Evolutionary conservation across 2,797 vertebrate species (phyloP).

Genomic region (Silurus lanzhouensis): DNA sequence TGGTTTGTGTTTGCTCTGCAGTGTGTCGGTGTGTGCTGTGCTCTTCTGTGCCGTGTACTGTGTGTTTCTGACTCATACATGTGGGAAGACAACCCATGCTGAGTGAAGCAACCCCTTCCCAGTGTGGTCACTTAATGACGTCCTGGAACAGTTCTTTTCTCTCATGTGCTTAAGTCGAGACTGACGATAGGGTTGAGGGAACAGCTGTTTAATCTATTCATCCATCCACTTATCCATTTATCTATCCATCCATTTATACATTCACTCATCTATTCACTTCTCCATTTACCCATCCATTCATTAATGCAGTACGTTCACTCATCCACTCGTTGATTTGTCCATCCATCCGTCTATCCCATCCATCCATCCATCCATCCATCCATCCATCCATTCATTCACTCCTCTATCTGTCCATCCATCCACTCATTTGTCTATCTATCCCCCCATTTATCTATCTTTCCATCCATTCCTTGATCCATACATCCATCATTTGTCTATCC

Average conservation of each 20-base stretch:
- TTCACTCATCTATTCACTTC: not conserved
- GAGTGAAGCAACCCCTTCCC: not conserved
- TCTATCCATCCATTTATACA: not conserved
- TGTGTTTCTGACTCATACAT: constrained; percentile 26
- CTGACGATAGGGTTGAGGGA: not conserved
- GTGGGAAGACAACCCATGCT: not conserved
- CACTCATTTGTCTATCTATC: too few species aligned
- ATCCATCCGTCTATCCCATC: not conserved
- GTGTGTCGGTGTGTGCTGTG: constrained; percentile 39
- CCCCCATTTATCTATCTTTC: too few species aligned
- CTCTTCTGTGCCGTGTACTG: constrained; percentile 13
- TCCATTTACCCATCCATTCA: not conserved
- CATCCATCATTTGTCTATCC: too few species aligned
- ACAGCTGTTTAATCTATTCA: not conserved
- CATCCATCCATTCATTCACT: too few species aligned
- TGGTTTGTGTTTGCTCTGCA: not conserved
- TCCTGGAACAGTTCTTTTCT: constrained; percentile 1
- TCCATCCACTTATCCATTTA: not conserved
- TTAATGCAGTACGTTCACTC: not conserved
- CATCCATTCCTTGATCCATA: too few species aligned
- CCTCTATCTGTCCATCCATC: too few species aligned
- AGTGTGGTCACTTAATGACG: constrained; percentile 28
- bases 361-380: too few species aligned
- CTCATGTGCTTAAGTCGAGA: constrained; percentile 6
- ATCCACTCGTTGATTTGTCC: not conserved